Percentiles rank a stretch among this genome's conserved stretches.
These are phyloP conservation scores for Mustela nigripes DNA, from an alignment of 2,113 vertebrate genomes.

Conservation along the genomic window DNA sequence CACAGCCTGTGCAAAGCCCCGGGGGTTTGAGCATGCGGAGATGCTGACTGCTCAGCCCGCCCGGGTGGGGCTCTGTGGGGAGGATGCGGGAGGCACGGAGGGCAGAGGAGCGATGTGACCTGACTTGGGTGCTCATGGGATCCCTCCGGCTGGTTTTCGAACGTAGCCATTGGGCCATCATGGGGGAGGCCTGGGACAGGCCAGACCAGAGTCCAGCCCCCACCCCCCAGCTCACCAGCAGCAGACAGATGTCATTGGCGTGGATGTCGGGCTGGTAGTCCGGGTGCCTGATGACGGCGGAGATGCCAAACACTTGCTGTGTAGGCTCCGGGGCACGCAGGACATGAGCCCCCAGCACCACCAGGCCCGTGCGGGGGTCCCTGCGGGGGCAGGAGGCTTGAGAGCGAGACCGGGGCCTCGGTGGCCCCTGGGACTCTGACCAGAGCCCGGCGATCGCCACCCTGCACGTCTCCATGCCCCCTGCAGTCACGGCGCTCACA, in stretches of 20 bases:
- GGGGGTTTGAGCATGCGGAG: neutral
- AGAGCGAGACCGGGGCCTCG: neutral
- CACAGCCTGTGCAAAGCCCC: neutral
- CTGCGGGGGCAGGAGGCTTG: neutral
- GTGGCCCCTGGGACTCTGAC: no score
- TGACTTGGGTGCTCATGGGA: neutral
- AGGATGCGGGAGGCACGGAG: neutral
- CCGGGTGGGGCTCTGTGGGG: neutral
- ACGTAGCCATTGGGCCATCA: neutral
- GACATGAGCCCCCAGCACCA: slow-evolving; percentile 86
- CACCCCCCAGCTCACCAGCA: slow-evolving; percentile 76
- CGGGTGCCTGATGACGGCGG: slow-evolving; percentile 72
- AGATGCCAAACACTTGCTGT: slow-evolving; percentile 81
- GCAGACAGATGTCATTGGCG: slow-evolving; percentile 86
- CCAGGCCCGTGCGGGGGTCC: neutral
- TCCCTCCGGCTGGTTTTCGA: neutral
- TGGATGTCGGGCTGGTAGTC: neutral
- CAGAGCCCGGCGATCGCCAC: fast-evolving
- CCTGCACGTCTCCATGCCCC: neutral
- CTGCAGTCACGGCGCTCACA: neutral
- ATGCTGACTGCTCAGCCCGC: neutral
- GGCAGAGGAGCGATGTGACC: neutral
- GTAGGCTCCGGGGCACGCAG: slow-evolving; percentile 74
- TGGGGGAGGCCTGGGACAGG: neutral
- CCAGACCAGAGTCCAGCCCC: fast-evolving